phyloP scores from a whole-genome alignment of 2,888 invertebrate species.

The Acanthoscelides obtectus region DNA sequence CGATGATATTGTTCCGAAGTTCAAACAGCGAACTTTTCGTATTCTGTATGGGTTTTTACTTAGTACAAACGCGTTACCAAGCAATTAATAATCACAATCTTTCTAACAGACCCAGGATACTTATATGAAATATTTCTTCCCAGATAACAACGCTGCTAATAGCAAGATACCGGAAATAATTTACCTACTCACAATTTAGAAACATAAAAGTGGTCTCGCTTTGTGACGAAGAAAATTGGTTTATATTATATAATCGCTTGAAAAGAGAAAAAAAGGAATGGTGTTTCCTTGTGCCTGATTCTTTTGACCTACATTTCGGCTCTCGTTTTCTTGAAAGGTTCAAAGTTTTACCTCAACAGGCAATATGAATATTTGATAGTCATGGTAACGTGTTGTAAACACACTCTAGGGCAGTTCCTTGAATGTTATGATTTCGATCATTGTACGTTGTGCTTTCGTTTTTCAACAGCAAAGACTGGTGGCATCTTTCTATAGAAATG shows the following conservation, averaged over 20 bases:
- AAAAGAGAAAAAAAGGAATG: neutral
- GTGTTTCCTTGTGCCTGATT: neutral
- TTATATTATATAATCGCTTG: neutral
- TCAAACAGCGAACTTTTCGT: too few relatives aligned
- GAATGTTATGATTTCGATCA: too few relatives aligned
- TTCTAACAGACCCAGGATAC: too few relatives aligned
- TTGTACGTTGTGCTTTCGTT: too few relatives aligned
- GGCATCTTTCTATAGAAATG: too few relatives aligned
- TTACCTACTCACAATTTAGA: neutral
- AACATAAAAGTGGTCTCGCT: neutral
- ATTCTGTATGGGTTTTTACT: too few relatives aligned
- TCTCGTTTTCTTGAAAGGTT: neutral
- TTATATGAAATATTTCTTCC: neutral
- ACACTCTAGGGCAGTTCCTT: neutral
- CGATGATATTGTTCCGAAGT: too few relatives aligned
- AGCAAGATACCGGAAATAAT: neutral
- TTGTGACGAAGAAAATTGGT: neutral
- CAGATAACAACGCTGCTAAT: neutral
- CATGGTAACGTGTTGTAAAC: neutral
- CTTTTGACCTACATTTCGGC: neutral
- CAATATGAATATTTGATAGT: neutral
- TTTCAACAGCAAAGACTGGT: too few relatives aligned
- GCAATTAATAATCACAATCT: too few relatives aligned
- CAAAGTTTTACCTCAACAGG: neutral
- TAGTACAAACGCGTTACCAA: neutral